Conservation (phyloP, 2,113 vertebrate genomes). For the Eudyptes chrysolophus region DNA sequence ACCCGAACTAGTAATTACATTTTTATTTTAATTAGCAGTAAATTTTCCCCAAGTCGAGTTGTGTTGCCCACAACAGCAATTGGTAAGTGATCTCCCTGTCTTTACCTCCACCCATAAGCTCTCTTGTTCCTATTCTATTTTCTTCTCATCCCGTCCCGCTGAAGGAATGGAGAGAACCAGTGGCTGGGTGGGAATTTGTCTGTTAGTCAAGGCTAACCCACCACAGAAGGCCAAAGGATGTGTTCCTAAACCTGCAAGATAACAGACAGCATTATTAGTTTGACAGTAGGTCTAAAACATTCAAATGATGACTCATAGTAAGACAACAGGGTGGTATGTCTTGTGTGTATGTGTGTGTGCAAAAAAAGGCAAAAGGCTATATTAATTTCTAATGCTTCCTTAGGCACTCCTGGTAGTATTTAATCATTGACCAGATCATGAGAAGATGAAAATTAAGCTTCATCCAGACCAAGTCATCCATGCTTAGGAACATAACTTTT, state of each 20-base stretch:
- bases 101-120: not conserved
- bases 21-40: not conserved
- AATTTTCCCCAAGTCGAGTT: not conserved
- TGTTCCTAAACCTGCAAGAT: not conserved
- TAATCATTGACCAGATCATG: not conserved
- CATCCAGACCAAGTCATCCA: not conserved
- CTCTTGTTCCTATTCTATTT: not conserved
- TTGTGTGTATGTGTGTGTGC: not conserved
- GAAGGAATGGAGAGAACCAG: not conserved
- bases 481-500: not conserved
- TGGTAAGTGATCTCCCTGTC: not conserved
- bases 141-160: rapidly evolving
- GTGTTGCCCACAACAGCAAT: not conserved
- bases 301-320: not conserved
- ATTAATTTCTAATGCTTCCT: not conserved
- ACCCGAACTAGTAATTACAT: not conserved
- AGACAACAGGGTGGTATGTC: not conserved
- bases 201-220: not conserved
- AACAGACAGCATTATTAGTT: not conserved
- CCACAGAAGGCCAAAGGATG: not conserved
- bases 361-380: not conserved
- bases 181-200: not conserved
- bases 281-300: not conserved
- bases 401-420: not conserved
- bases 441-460: not conserved